These are phyloP conservation scores for Hydrotaea cyrtoneurina DNA, from an alignment of 2,888 invertebrate genomes.

Conservation along the genomic window DNA sequence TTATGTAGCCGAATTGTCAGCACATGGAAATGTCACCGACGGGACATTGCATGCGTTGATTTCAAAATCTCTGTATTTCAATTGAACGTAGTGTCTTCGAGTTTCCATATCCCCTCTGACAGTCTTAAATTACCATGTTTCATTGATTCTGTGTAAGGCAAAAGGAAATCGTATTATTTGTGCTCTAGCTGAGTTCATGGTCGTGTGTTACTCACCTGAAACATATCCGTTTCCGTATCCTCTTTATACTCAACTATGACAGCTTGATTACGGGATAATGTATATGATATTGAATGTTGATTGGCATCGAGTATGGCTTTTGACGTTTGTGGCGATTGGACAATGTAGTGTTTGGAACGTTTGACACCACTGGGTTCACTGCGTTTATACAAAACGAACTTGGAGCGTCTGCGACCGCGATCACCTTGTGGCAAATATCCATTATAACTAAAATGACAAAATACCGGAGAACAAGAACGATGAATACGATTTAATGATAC, in stretches of 20 bases:
- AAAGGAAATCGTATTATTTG: too few species aligned
- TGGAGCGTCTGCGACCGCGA: slow-evolving; percentile 95
- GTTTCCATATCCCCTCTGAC: too few species aligned
- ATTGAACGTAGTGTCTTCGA: too few species aligned
- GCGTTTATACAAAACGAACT: slow-evolving; percentile 94
- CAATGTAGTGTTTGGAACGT: slow-evolving; percentile 96
- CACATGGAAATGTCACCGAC: too few species aligned
- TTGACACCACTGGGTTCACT: slow-evolving; percentile 95
- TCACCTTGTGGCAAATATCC: slow-evolving; percentile 96
- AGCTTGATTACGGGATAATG: slow-evolving; percentile 96
- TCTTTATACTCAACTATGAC: slow-evolving; percentile 99
- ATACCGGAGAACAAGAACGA: slow-evolving; percentile 65
- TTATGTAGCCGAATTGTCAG: too few species aligned
- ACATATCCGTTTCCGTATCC: slow-evolving; percentile 99
- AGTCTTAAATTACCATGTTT: too few species aligned
- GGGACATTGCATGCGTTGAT: too few species aligned
- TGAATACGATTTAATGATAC: slow-evolving; percentile 42
- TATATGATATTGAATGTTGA: slow-evolving; percentile 98
- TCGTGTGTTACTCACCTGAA: slow-evolving; percentile 88
- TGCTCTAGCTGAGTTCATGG: too few species aligned
- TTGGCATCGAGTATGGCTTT: slow-evolving; percentile 96
- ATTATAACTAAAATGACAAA: slow-evolving; percentile 89
- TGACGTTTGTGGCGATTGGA: slow-evolving; percentile 96
- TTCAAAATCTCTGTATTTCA: too few species aligned
- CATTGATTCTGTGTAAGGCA: too few species aligned